Evolutionary conservation across 2,888 invertebrate genomes (phyloP), one percentile per base, ranked within the genome.

Genomic region (Leptinotarsa peninsularis): DNA sequence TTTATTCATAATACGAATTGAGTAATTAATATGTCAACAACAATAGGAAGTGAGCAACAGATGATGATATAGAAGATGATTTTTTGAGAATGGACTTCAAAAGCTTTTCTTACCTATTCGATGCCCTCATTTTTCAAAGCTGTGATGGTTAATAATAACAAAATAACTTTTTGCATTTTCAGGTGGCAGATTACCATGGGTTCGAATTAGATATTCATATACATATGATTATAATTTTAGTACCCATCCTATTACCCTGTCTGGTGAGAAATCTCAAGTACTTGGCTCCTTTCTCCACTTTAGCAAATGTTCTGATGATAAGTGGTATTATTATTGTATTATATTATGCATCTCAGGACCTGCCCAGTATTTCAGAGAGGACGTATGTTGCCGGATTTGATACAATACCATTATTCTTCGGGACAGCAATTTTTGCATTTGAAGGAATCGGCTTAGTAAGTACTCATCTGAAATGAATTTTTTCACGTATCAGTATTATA

Each of bases 391-490:
- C 93, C 0, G 88, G 90, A 7, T 91, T 91, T 88, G 81, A 88
- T 27, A 84, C 85, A 43, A 89, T 95, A 76, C 98, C 99, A 0
- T 89, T 99, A 17, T 99, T 95, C 87, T 98, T 99, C 86, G 98
- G 98, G 66, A 98, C 98, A 0, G 97, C 96, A 33, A 93, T 99
- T 74, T 99, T 96, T 88, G 96, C 98, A 4, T 99, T 98, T 85
- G 99, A 99, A 90, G 99, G 98, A 78, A 98, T 99, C 80, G 95
- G 95, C 72, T 88, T 96, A 90, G 96, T 94, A 86, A 91, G 91
- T 78, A 71, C 43, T 14, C 18, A 58, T n/a, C 21, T 18, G 10
- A 13, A 43, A 43, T 13, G 13, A 10, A 43, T 43, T 13, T 33
- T 43, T 43, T 43, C 43, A 43, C 5, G 43, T 10, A 33, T 5